phyloP scores from a whole-genome alignment of 1,140 invertebrate species.

The Drosophila paulistorum region DNA sequence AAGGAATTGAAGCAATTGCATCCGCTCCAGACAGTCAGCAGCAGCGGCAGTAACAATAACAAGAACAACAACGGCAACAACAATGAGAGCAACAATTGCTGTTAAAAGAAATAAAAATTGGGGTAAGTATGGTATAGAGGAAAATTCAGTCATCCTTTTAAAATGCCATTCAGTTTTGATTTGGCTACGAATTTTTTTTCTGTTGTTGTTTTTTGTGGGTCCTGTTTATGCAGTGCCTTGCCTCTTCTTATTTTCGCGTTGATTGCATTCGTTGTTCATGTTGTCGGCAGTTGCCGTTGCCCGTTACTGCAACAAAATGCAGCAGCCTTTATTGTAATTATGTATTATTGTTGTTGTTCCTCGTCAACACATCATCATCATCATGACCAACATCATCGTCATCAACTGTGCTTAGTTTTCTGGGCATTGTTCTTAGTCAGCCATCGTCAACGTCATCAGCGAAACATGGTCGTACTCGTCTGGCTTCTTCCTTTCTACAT shows the following conservation, averaged over 20 bases:
- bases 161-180: conserved; percentile 10
- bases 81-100: background rate
- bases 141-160: conserved; percentile 9
- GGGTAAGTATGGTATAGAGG: conserved; percentile 4
- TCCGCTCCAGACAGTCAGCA: conserved; percentile 22
- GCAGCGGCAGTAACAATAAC: background rate
- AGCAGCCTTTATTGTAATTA: conserved; percentile 63
- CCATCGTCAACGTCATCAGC: conserved; percentile 32
- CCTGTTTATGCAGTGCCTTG: background rate
- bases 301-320: conserved; percentile 50
- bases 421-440: conserved; percentile 69
- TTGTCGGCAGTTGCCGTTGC: conserved; percentile 33
- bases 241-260: conserved; percentile 25
- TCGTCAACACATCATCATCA: background rate
- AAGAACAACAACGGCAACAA: background rate
- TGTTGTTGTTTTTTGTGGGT: background rate
- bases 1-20: conserved; percentile 21
- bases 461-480: conserved; percentile 26
- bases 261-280: conserved; percentile 59
- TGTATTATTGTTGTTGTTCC: conserved; percentile 59
- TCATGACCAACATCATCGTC: conserved; percentile 21
- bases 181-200: background rate
- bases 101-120: conserved; percentile 3
- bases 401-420: conserved; percentile 51
- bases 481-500: conserved; percentile 56